A percentile compares a stretch with the other conserved stretches of the same genome.
Evolutionary conservation across 2,113 vertebrate species (phyloP).

Genomic region (Xiphias gladius): DNA sequence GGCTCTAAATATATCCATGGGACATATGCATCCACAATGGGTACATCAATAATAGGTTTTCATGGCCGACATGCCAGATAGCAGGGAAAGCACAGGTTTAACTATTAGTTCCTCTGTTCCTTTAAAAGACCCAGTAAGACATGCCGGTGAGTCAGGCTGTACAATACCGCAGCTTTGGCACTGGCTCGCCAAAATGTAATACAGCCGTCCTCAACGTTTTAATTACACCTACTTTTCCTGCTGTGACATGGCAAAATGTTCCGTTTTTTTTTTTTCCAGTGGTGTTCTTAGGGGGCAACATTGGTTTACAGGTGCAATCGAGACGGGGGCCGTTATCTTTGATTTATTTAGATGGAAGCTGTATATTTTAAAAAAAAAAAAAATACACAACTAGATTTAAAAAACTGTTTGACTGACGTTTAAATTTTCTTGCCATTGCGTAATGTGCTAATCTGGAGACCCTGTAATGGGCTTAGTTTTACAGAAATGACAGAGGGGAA

Average conservation of each 20-base stretch:
- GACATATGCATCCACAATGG: background rate
- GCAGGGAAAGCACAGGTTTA: background rate
- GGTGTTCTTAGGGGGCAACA: no score
- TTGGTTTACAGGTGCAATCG: no score
- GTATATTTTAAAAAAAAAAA: no score
- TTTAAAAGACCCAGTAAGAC: background rate
- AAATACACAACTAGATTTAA: no score
- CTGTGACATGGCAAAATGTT: no score
- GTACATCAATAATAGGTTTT: background rate
- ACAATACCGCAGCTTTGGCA: background rate
- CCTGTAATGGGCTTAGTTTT: background rate
- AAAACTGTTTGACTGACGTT: no score
- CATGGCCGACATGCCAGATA: background rate
- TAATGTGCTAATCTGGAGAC: background rate
- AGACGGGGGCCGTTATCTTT: no score
- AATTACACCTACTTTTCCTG: no score
- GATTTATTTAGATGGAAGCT: no score
- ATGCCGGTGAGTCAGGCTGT: conserved; percentile 10
- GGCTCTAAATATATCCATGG: background rate
- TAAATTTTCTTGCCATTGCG: background rate
- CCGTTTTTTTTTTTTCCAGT: no score
- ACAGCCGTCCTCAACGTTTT: no score
- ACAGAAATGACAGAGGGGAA: background rate
- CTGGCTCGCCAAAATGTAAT: no score
- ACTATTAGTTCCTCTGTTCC: background rate